Evolutionary conservation across 2,888 invertebrate genomes (phyloP).

Genomic region (Pasiphila rectangulata): DNA sequence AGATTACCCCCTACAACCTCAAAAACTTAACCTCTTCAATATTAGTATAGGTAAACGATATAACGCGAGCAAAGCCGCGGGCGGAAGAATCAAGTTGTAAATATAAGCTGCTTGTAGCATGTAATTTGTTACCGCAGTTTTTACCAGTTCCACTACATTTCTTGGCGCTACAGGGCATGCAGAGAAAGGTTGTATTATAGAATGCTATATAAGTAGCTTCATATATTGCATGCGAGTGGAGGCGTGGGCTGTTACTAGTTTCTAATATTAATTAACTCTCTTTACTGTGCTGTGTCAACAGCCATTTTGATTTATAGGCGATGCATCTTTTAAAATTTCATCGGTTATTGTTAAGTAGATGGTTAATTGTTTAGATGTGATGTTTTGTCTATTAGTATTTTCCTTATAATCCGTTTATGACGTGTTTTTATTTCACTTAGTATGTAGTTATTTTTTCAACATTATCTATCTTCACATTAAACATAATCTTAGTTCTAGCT

Average conservation of each 20-base stretch:
- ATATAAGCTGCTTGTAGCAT: not conserved
- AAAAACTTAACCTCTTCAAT: too few species aligned
- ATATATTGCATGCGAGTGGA: conserved; percentile 7
- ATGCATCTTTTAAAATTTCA: conserved; percentile 1
- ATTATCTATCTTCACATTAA: too few species aligned
- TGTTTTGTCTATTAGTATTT: too few species aligned
- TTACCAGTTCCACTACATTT: not conserved
- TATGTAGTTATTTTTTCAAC: too few species aligned
- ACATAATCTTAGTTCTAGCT: too few species aligned
- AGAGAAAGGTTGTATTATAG: not conserved
- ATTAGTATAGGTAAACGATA: too few species aligned
- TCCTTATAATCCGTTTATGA: too few species aligned
- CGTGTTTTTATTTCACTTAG: too few species aligned
- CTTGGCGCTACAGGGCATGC: not conserved
- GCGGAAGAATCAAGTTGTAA: not conserved
- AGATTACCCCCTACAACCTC: too few species aligned
- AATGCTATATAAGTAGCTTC: not conserved
- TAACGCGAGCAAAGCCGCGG: not conserved
- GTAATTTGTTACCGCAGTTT: not conserved
- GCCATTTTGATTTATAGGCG: conserved; percentile 9
- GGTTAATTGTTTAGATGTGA: not conserved
- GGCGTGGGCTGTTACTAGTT: conserved; percentile 16
- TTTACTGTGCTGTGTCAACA: conserved; percentile 21
- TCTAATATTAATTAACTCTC: conserved; percentile 31
- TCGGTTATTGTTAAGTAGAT: not conserved